Percentiles rank a stretch among this genome's conserved stretches.
phyloP scores from a whole-genome alignment of 2,113 vertebrate genomes.

The Rhombomys opimus region DNA sequence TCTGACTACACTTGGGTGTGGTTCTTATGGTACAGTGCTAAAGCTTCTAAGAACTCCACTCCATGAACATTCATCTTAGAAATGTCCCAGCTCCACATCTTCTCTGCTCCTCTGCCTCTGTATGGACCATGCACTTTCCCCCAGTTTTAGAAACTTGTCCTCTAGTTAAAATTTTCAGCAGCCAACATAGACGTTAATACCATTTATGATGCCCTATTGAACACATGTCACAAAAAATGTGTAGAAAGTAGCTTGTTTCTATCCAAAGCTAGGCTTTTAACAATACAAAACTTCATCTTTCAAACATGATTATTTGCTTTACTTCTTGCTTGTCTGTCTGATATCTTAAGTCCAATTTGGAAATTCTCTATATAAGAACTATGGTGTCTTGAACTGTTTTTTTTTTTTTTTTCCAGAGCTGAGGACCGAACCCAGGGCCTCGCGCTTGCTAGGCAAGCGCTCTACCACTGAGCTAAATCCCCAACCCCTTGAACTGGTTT shows the following conservation, averaged over 20 bases:
- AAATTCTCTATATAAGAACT: not conserved
- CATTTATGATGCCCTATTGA: not conserved
- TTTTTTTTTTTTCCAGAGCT: too few species aligned
- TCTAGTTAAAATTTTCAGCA: conserved; percentile 14
- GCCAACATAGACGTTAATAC: not conserved
- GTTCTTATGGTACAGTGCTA: not conserved
- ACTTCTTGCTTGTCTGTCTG: not conserved
- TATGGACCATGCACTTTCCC: not conserved
- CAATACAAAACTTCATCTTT: conserved; percentile 33
- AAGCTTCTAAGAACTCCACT: not conserved
- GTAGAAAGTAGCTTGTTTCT: not conserved
- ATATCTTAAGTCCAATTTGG: not conserved
- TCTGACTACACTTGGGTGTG: not conserved
- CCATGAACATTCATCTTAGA: not conserved
- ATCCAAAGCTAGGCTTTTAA: not conserved
- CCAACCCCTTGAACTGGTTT: not conserved
- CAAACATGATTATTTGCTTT: not conserved
- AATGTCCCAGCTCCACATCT: not conserved
- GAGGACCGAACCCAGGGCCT: too few species aligned
- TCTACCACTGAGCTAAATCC: too few species aligned
- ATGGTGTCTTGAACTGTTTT: not conserved
- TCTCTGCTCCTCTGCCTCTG: not conserved
- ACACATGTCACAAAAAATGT: not conserved
- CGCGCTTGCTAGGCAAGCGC: too few species aligned
- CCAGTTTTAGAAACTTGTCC: not conserved